These are phyloP conservation scores for Rhodeus uyekii DNA, from an alignment of 2,797 vertebrate genomes.

Conservation along the genomic window DNA sequence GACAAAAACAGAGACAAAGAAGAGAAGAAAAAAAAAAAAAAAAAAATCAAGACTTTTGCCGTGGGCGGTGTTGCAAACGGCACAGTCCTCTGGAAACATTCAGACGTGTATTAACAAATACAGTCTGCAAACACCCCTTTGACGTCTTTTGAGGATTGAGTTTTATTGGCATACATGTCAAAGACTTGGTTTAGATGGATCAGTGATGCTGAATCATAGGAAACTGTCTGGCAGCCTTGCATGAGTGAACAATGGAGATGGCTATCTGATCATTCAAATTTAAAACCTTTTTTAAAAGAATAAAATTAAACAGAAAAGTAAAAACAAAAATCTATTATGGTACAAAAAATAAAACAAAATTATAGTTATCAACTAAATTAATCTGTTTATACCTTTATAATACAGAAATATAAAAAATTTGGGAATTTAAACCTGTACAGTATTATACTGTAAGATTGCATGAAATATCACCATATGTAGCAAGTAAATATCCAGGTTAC, in stretches of 20 bases:
- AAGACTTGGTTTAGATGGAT: background rate
- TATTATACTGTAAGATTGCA: too few species aligned
- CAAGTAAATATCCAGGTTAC: too few species aligned
- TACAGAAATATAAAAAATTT: too few species aligned
- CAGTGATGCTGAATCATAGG: background rate
- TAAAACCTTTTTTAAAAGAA: too few species aligned
- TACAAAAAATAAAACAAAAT: too few species aligned
- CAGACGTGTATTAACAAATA: background rate
- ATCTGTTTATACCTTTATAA: too few species aligned
- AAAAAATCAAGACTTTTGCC: background rate
- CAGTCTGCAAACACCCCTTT: background rate
- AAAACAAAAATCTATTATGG: too few species aligned
- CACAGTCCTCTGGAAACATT: background rate
- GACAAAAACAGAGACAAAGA: background rate
- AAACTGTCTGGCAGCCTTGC: background rate
- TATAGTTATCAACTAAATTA: too few species aligned
- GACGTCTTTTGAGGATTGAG: background rate
- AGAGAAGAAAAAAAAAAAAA: constrained; percentile 17
- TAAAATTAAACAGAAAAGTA: too few species aligned
- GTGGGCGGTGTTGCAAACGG: background rate
- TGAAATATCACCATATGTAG: too few species aligned
- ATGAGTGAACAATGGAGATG: background rate
- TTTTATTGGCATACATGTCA: background rate
- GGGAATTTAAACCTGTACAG: too few species aligned
- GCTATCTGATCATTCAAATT: background rate